Conservation (phyloP, 2,888 invertebrate species). For the Marronus borbonicus region DNA sequence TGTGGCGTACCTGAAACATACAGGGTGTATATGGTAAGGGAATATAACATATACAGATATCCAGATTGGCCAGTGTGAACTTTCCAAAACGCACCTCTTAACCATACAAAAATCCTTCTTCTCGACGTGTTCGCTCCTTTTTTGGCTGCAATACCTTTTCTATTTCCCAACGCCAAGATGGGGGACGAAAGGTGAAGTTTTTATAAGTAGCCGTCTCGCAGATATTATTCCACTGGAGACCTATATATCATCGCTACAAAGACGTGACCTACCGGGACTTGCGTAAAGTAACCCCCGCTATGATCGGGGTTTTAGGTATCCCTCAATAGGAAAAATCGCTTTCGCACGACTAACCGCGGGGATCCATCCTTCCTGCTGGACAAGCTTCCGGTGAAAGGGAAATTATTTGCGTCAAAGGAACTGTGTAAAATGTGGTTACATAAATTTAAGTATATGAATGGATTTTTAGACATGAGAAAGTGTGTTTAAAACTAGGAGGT, state of each 20-base stretch:
- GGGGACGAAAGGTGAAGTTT: not conserved
- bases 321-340: slow-evolving; percentile 1
- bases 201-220: not conserved
- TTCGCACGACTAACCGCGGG: not conserved
- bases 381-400: not conserved
- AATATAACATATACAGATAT: no score
- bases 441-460: no score
- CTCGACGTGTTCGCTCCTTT: not conserved
- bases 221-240: not conserved
- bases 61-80: no score
- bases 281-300: not conserved
- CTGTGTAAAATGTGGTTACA: no score
- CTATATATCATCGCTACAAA: not conserved
- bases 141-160: not conserved
- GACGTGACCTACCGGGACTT: not conserved
- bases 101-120: not conserved
- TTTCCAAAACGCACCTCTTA: no score
- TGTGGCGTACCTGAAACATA: no score
- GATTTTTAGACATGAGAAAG: no score
- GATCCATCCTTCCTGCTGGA: not conserved
- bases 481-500: no score
- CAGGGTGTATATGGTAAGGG: no score
- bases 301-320: not conserved
- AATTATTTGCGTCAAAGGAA: no score
- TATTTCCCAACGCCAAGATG: not conserved